Evolutionary conservation across 2,797 vertebrate genomes (phyloP), one percentile per base, ranked within the genome.

Genomic region (Halcyon badia): DNA sequence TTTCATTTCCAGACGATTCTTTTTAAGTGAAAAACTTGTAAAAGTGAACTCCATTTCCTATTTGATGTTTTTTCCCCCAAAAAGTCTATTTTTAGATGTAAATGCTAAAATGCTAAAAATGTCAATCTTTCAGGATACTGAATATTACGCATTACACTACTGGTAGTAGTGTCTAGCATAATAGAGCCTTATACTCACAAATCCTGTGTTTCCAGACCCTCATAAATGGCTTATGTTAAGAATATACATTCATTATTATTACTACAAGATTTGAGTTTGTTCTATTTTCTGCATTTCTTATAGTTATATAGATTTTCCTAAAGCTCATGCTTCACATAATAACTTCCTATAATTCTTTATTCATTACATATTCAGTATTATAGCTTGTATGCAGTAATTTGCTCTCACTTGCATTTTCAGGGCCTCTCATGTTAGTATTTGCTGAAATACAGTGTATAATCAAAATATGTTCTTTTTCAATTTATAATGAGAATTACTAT

Each of bases 51-150:
- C 54, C 15, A 21, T 21, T 25, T 68, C 11, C 37, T 75, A 57
- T 51, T 86, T 71, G 19, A 16, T 0, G 14, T 4, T 61, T 6
- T 12, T 3, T 8, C 8, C 4, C 3, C 0, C 1, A 11, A 49
- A 88, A 58, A 20, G 9, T 60, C 37, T 62, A 15, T 46, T 89
- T 46, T 89, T 70, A 70, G n/a, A 46, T 49, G 24, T 4, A 79
- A 82, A 70, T 56, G 8, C 5, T 33, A 49, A 79, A 82, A 70
- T 56, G 8, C 5, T 33, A 49, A 78, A 60, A 71, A 35, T 19
- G 14, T 56, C 14, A 61, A 3, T 25, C 4, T 87, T 73, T 60
- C 42, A 82, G 11, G 25, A 60, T 37, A 35, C 5, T 54, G 26
- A 69, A 37, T 56, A 48, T 37, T 37, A 52, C 33, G 21, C 5